These are phyloP conservation scores for Drosophila punjabiensis DNA, from an alignment of 1,140 invertebrate genomes.

Conservation along the genomic window DNA sequence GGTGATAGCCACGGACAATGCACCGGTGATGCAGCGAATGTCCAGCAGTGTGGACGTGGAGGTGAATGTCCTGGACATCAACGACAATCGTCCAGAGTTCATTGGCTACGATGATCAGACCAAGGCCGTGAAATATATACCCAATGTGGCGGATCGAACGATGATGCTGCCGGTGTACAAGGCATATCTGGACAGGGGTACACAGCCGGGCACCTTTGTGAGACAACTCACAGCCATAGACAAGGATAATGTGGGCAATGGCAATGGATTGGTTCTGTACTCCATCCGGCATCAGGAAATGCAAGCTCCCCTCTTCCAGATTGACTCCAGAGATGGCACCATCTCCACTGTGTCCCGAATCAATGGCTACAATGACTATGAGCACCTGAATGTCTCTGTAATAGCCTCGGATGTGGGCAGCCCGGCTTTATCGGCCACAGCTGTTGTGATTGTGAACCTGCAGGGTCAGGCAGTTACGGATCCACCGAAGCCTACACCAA, in stretches of 20 bases:
- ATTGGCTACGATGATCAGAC: slow-evolving; percentile 89
- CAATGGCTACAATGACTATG: slow-evolving; percentile 87
- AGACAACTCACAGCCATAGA: slow-evolving; percentile 93
- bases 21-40: slow-evolving; percentile 87
- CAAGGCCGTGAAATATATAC: slow-evolving; percentile 69
- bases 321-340: slow-evolving; percentile 92
- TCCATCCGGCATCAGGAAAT: slow-evolving; percentile 88
- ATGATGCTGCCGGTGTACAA: slow-evolving; percentile 88
- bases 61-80: slow-evolving; percentile 92
- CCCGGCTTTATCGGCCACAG: slow-evolving; percentile 92
- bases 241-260: slow-evolving; percentile 93
- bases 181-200: slow-evolving; percentile 89
- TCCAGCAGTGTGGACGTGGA: slow-evolving; percentile 91
- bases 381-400: slow-evolving; percentile 89
- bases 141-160: slow-evolving; percentile 63
- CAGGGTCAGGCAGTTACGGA: slow-evolving; percentile 87
- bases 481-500: slow-evolving; percentile 72
- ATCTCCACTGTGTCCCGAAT: slow-evolving; percentile 91
- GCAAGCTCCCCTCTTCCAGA: slow-evolving; percentile 89
- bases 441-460: slow-evolving; percentile 89
- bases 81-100: slow-evolving; percentile 91
- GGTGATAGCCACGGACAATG: slow-evolving; percentile 92
- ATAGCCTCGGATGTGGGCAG: slow-evolving; percentile 93
- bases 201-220: slow-evolving; percentile 89
- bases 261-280: slow-evolving; percentile 92